Base-by-base conservation (phyloP, 2,888 invertebrate species). In the Brassicogethes aeneus region DNA sequence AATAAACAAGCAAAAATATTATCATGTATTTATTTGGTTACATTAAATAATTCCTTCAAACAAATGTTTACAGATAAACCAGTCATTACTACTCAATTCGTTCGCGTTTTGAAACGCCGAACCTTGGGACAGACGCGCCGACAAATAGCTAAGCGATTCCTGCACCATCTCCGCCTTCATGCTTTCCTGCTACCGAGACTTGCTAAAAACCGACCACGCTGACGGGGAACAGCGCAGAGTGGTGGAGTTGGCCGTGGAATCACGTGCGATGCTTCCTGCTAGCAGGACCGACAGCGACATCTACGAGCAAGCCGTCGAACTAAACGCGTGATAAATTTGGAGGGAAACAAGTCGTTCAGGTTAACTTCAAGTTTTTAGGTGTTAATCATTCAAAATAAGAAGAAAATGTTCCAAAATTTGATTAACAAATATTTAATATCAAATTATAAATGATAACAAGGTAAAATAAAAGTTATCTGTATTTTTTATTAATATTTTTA, bases 131-230 rank as follows among this genome's bases (percentile, higher is more conserved):
- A 10, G 5, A 7, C 23, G 5, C 23, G 23, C 23, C 23, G 23
- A 5, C 23, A n/a, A n/a, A n/a, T n/a, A n/a, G n/a, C n/a, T n/a
- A n/a, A n/a, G n/a, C n/a, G n/a, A n/a, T n/a, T n/a, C n/a, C n/a
- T n/a, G n/a, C n/a, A n/a, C n/a, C n/a, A n/a, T n/a, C n/a, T n/a
- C n/a, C n/a, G 2, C 1, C 15, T 30, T 50, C 38, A 53, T 60
- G 57, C 34, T 38, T 46, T 56, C 60, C 60, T 59, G 55, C 40
- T 58, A 53, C 32, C 32, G 34, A 52, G 54, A 56, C 53, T 53
- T 54, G 51, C 45, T 43, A 42, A 46, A 55, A 55, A 59, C 57
- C 59, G 60, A 62, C 60, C 61, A 59, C 59, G 59, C 59, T 57
- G 56, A 37, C 52, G 46, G 12, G 32, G 32, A 12, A 12, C 14